Base-by-base conservation (phyloP, 2,888 invertebrate species). In the Lasiommata megera region DNA sequence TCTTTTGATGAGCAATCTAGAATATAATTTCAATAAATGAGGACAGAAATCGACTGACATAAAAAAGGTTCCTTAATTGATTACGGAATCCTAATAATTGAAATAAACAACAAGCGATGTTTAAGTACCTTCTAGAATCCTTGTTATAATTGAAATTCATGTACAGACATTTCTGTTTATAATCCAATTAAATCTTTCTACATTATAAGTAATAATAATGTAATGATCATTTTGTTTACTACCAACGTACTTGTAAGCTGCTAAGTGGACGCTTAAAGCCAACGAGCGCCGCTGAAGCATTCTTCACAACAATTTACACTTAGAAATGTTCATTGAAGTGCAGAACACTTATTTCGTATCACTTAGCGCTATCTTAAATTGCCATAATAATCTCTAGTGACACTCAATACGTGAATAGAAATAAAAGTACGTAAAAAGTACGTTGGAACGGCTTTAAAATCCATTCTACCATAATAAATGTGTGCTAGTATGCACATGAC, bases 321-420 rank as follows among this genome's bases (percentile, higher is more conserved):
- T 50, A 50, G 38, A 50, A 50, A 50, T 38, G 50, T 50, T 38
- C 28, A 38, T 38, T 38, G 50, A 50, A 50, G 50, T 38, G 37
- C 50, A 38, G 50, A 50, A 0, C 50, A 50, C 50, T 50, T 50
- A 50, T 50, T 50, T 38, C 50, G 37, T 38, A 50, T 50, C 50
- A 50, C 50, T 38, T 38, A 50, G 28, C 50, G 37, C 50, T 37
- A 38, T 50, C 37, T 50, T 14, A 37, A 50, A 50, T 50, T 38
- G 50, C 50, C 38, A 8, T 38, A 38, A 50, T 50, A n/a, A 28
- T 38, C 14, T 37, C 8, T 37, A 50, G 28, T 38, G 38, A 50
- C 28, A 50, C 23, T 23, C 6, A n/a, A 43, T 23, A 43, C 18
- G 17, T 9, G 16, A 38, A 38, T 38, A 38, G 16, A 38, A 17